Base-by-base conservation (phyloP, 2,113 vertebrate species). In the Mus spicilegus region DNA sequence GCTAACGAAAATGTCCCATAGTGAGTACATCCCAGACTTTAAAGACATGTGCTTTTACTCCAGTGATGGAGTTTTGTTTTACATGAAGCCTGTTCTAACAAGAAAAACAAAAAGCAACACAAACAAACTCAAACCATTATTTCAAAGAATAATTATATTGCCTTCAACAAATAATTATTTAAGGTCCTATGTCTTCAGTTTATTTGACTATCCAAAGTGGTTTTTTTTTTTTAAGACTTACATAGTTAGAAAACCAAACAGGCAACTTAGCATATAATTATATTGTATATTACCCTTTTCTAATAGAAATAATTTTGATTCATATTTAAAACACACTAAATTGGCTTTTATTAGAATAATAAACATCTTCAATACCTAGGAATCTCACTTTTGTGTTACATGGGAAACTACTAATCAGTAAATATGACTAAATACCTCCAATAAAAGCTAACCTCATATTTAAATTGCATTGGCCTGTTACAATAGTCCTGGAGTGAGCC, bases 131-230 rank as follows among this genome's bases (percentile, higher is more conserved):
- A 84, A 76, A 1, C 28, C 80, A 42, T 63, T 12, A 90, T 42
- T 93, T 93, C 58, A 78, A 93, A 61, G 42, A 92, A n/a, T 92
- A 87, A 51, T 82, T 93, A 73, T 33, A 80, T 58, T 58, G n/a
- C 78, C 33, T 49, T 77, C n/a, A 63, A 86, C 89, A 90, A 20
- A 56, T 30, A 82, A 87, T 89, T 91, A 75, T 90, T 63, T 76
- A 75, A 95, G 87, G 58, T 73, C 9, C 20, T 54, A 16, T 30
- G 10, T 33, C 12, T 58, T 90, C 81, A 69, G 4, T 76, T 87
- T 51, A 58, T 73, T 91, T 76, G 58, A 58, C 67, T 85, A 92
- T 75, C 9, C 5, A 69, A 89, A 30, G 14, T 67, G 11, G 56
- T 81, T 95, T 72, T 56, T 77, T 69, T 77, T 46, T 49, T 49